Evolutionary conservation across 2,797 vertebrate genomes (phyloP).

Genomic region (Zenarchopterus dispar): DNA sequence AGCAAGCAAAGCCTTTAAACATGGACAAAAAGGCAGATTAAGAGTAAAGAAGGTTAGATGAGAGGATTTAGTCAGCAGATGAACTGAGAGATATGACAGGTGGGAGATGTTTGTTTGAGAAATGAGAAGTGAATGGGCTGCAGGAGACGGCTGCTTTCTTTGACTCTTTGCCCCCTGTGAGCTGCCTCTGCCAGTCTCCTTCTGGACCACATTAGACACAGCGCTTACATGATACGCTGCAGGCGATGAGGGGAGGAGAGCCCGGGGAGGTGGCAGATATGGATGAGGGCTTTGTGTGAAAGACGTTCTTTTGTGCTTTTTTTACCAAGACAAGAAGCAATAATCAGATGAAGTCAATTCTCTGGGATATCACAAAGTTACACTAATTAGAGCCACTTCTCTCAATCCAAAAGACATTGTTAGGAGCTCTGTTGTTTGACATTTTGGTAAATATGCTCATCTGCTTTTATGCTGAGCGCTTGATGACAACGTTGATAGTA

Average conservation of each 20-base stretch:
- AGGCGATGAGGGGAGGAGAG: constrained; percentile 12
- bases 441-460: not conserved
- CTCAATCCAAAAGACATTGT: not conserved
- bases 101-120: constrained; percentile 4
- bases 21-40: no score
- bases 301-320: constrained; percentile 20
- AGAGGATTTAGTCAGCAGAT: not conserved
- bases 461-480: not conserved
- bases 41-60: no score
- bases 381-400: not conserved
- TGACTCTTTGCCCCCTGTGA: constrained; percentile 40
- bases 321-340: constrained; percentile 42
- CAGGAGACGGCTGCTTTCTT: constrained; percentile 22
- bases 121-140: constrained; percentile 1
- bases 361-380: constrained; percentile 5
- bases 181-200: constrained; percentile 27
- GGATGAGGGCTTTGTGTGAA: constrained; percentile 11
- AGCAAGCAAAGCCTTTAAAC: no score
- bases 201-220: constrained; percentile 74
- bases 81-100: constrained; percentile 22
- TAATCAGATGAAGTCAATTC: constrained; percentile 22
- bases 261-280: constrained; percentile 14
- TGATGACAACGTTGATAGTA: constrained; percentile 1
- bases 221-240: constrained; percentile 34
- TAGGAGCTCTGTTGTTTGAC: not conserved